A percentile compares a stretch with the other conserved stretches of the same genome.
Conservation (phyloP, 2,888 invertebrate genomes). For the Conus canariensis region DNA sequence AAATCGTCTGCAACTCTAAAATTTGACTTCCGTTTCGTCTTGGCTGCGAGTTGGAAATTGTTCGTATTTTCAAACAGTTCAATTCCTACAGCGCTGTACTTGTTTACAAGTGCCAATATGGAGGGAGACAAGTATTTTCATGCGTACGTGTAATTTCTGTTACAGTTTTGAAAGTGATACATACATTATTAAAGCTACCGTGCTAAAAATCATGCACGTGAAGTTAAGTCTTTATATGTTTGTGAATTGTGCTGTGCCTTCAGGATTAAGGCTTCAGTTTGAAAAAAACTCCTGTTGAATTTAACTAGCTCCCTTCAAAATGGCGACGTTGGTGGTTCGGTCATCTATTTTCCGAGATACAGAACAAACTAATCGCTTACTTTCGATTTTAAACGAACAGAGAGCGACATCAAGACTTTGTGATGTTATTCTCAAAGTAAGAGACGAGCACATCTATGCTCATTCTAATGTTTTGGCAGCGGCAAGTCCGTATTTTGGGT, state of each 20-base stretch:
- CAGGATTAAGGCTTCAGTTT: neutral
- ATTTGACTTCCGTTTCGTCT: slow-evolving; percentile 7
- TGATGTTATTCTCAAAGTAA: slow-evolving; percentile 75
- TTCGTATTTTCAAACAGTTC: neutral
- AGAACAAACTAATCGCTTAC: slow-evolving; percentile 54
- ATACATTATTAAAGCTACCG: too few relatives aligned
- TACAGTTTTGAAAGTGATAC: neutral
- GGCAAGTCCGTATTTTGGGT: slow-evolving; percentile 75
- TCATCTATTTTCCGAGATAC: slow-evolving; percentile 55
- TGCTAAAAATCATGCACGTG: neutral
- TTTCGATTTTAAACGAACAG: slow-evolving; percentile 65
- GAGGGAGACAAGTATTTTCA: slow-evolving; percentile 39
- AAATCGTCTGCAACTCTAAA: slow-evolving; percentile 6
- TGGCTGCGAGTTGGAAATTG: neutral
- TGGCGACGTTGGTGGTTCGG: slow-evolving; percentile 56
- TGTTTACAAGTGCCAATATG: neutral
- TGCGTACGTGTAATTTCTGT: neutral
- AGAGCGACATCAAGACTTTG: slow-evolving; percentile 70
- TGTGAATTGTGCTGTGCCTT: neutral
- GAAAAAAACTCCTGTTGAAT: neutral
- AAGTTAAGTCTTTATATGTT: neutral
- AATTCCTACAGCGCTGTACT: neutral
- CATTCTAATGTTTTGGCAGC: slow-evolving; percentile 76
- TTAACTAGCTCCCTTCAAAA: slow-evolving; percentile 57
- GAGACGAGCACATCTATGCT: slow-evolving; percentile 70